Percentiles rank a stretch among this genome's conserved stretches.
Evolutionary conservation across 2,113 vertebrate species (phyloP).

Genomic region (Cichladusa arquata): DNA sequence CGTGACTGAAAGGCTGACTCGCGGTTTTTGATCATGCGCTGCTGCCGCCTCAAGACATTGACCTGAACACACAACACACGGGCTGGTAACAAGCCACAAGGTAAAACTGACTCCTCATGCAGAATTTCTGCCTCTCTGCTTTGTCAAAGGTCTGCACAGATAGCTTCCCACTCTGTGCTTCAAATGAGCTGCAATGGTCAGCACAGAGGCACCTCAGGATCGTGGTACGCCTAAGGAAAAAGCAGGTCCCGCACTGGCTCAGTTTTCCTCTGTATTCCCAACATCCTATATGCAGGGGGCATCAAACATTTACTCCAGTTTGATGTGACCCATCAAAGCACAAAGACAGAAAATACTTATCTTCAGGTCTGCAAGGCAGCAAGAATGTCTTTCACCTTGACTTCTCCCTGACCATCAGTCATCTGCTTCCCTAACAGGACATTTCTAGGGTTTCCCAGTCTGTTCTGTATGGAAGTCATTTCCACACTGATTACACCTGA

Average conservation of each 20-base stretch:
- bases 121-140: background rate
- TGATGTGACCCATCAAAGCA: background rate
- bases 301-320: background rate
- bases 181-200: background rate
- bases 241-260: background rate
- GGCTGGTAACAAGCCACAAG: background rate
- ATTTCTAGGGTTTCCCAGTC: background rate
- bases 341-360: background rate
- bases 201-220: background rate
- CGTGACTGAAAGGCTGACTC: conserved; percentile 93
- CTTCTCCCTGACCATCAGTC: background rate
- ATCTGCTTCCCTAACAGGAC: background rate
- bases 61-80: conserved; percentile 60
- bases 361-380: background rate
- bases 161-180: background rate
- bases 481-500: background rate
- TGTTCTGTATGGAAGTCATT: background rate
- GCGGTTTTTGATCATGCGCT: conserved; percentile 96
- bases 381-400: background rate
- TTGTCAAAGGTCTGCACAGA: background rate
- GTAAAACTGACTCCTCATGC: background rate
- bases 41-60: conserved; percentile 84
- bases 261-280: background rate
- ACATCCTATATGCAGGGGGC: background rate
- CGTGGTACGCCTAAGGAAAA: background rate